Evolutionary conservation across 2,888 invertebrate genomes (phyloP).

Genomic region (Oxytorus armatus): DNA sequence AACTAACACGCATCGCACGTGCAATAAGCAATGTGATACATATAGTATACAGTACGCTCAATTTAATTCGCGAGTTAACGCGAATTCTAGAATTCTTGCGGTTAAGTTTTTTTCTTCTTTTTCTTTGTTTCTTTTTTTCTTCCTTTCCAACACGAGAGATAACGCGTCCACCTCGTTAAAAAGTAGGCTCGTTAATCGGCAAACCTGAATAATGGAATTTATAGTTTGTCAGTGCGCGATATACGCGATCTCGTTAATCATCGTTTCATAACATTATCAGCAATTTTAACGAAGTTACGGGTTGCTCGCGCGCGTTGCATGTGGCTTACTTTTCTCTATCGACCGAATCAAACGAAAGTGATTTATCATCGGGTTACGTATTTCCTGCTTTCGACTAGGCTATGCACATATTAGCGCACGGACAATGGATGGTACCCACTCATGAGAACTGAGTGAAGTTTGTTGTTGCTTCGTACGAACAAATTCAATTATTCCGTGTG

Average conservation of each 20-base stretch:
- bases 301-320: constrained; percentile 35
- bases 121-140: too few species aligned
- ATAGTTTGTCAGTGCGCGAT: background rate
- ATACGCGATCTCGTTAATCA: constrained; percentile 26
- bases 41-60: constrained; percentile 12
- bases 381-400: constrained; percentile 52
- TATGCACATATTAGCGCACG: background rate
- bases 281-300: constrained; percentile 43
- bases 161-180: background rate
- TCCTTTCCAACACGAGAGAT: too few species aligned
- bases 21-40: background rate
- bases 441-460: background rate
- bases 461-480: constrained; percentile 2
- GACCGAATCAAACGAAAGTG: constrained; percentile 54
- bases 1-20: constrained; percentile 13
- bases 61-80: constrained; percentile 15
- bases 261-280: constrained; percentile 60
- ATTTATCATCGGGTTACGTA: constrained; percentile 55
- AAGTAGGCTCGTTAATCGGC: constrained; percentile 22
- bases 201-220: constrained; percentile 36
- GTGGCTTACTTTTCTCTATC: constrained; percentile 15
- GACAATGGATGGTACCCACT: constrained; percentile 31
- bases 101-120: background rate
- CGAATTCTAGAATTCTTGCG: background rate
- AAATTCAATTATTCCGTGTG: constrained; percentile 24